These are phyloP conservation scores for Solenopsis fugax DNA, from an alignment of 1,140 invertebrate species.

Conservation along the genomic window DNA sequence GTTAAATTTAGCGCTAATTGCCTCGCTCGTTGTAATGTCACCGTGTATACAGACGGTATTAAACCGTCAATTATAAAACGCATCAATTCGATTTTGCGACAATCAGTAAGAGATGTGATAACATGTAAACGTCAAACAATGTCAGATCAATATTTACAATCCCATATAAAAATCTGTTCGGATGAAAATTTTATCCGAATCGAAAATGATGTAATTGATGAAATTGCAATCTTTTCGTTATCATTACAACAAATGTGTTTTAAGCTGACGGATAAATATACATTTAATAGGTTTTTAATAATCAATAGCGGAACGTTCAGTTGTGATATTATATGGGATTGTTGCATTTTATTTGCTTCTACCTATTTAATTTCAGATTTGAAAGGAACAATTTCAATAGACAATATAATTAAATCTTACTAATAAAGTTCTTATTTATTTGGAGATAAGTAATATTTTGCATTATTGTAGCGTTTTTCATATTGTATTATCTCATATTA, in stretches of 20 bases:
- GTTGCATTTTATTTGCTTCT: too few relatives aligned
- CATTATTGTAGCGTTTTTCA: not conserved
- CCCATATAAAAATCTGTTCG: too few relatives aligned
- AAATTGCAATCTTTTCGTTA: not conserved
- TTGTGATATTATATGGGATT: not conserved
- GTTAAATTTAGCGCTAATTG: conserved; percentile 39
- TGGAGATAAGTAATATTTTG: not conserved
- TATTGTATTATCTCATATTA: not conserved
- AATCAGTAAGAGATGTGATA: not conserved
- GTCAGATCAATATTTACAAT: not conserved
- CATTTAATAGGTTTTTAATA: conserved; percentile 7
- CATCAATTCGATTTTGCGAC: not conserved
- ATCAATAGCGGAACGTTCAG: not conserved
- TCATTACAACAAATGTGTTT: not conserved
- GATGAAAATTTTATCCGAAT: not conserved
- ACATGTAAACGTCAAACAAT: not conserved
- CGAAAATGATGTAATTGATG: not conserved
- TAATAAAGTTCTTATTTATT: not conserved
- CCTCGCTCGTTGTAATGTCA: conserved; percentile 22
- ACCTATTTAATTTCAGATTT: not conserved
- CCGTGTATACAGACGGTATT: not conserved
- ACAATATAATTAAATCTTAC: not conserved
- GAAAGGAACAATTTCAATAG: not conserved
- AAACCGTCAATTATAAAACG: conserved; percentile 29
- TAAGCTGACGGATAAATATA: not conserved